Conservation (phyloP, 2,888 invertebrate species). For the Steromphala cineraria region DNA sequence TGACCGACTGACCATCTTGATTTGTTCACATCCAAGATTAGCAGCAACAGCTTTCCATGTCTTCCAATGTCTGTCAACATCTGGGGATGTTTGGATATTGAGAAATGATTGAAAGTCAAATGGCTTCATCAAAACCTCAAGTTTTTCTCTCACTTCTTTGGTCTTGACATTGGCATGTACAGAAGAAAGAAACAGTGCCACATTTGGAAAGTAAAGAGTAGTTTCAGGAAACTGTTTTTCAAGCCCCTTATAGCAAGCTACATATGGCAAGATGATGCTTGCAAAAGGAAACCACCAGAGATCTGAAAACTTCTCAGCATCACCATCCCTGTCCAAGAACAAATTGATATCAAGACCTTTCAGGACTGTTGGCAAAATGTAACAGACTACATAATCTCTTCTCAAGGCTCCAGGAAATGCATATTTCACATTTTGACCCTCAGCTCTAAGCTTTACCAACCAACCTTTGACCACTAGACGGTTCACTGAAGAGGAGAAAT, state of each 20-base stretch:
- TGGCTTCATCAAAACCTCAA: neutral
- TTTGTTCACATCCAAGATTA: neutral
- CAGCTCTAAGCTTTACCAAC: neutral
- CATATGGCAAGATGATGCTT: neutral
- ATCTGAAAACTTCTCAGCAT: neutral
- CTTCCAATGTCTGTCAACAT: neutral
- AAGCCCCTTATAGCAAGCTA: neutral
- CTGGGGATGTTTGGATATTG: neutral
- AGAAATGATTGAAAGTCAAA: neutral
- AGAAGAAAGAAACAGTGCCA: neutral
- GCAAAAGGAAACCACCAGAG: neutral
- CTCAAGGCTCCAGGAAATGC: neutral
- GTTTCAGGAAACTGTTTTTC: neutral
- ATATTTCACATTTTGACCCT: neutral
- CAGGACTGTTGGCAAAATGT: neutral
- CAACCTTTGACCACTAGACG: neutral
- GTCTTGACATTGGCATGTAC: neutral
- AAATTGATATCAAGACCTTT: neutral
- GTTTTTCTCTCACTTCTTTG: neutral
- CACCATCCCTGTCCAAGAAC: neutral
- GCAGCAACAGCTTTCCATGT: neutral
- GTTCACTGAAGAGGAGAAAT: neutral
- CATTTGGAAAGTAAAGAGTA: neutral
- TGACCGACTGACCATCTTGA: neutral
- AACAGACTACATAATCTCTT: neutral